phyloP scores from a whole-genome alignment of 2,113 vertebrate species.

The Dasyurus viverrinus region DNA sequence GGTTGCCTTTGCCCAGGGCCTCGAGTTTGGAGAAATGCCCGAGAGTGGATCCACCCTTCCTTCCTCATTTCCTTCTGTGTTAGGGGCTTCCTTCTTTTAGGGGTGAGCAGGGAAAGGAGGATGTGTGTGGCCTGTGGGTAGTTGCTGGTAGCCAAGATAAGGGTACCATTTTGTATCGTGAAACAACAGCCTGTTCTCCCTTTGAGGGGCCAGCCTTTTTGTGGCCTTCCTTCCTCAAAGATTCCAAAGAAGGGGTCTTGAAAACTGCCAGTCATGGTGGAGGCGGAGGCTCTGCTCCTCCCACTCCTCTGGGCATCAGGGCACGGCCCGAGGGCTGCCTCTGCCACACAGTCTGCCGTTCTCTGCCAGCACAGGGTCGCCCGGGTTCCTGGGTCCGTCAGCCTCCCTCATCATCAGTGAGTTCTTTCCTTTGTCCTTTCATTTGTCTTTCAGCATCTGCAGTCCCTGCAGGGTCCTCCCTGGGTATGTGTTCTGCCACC shows the following conservation, averaged over 20 bases:
- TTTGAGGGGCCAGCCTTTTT: accelerated
- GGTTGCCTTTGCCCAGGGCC: background rate
- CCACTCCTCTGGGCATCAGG: background rate
- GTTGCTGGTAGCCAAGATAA: background rate
- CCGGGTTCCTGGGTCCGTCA: background rate
- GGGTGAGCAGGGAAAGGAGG: background rate
- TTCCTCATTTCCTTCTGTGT: background rate
- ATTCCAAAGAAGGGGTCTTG: background rate
- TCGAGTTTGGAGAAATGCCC: accelerated
- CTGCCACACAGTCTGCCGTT: background rate
- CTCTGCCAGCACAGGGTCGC: background rate
- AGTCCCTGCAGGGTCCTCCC: background rate
- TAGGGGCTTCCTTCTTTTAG: background rate
- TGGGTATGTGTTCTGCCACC: background rate
- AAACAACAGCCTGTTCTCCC: background rate
- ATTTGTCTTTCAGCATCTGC: background rate
- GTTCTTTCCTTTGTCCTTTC: background rate
- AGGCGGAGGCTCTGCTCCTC: background rate
- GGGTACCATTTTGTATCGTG: constrained; percentile 22
- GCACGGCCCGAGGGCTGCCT: background rate
- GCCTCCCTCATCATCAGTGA: background rate
- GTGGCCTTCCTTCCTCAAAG: constrained; percentile 19
- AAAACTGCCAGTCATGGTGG: constrained; percentile 55
- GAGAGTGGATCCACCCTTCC: background rate
- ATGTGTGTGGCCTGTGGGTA: background rate